A percentile compares a stretch with the other conserved stretches of the same genome.
phyloP scores from a whole-genome alignment of 2,797 vertebrate species.

The Hipposideros larvatus region DNA sequence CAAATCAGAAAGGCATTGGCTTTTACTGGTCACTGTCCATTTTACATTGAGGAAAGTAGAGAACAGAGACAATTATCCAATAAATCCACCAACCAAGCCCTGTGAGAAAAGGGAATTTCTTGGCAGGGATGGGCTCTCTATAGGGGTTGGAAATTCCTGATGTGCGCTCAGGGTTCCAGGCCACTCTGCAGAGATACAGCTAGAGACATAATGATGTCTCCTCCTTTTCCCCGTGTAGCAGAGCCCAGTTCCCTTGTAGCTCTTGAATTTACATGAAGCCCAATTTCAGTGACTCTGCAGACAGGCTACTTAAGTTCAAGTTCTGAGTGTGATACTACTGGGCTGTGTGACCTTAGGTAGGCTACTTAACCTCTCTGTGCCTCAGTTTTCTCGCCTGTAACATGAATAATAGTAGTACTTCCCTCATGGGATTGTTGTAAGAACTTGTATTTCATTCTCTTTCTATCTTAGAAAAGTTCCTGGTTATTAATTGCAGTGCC shows the following conservation, averaged over 20 bases:
- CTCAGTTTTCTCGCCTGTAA: not conserved
- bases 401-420: not conserved
- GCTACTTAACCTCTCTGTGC: not conserved
- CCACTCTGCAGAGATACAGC: not conserved
- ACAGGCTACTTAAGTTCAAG: not conserved
- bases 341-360: not conserved
- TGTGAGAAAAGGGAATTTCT: not conserved
- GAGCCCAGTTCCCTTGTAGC: not conserved
- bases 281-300: not conserved
- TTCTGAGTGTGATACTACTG: not conserved
- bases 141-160: not conserved
- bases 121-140: not conserved
- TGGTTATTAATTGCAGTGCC: not conserved
- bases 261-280: not conserved
- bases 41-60: not conserved
- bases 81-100: not conserved
- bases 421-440: not conserved
- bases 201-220: not conserved
- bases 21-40: not conserved
- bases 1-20: not conserved
- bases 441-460: not conserved
- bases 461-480: not conserved
- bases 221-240: fast-evolving
- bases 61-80: not conserved
- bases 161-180: not conserved